A percentile compares a stretch with the other conserved stretches of the same genome.
Evolutionary conservation across 2,888 invertebrate genomes (phyloP).

Genomic region (Dromius quadrimaculatus): DNA sequence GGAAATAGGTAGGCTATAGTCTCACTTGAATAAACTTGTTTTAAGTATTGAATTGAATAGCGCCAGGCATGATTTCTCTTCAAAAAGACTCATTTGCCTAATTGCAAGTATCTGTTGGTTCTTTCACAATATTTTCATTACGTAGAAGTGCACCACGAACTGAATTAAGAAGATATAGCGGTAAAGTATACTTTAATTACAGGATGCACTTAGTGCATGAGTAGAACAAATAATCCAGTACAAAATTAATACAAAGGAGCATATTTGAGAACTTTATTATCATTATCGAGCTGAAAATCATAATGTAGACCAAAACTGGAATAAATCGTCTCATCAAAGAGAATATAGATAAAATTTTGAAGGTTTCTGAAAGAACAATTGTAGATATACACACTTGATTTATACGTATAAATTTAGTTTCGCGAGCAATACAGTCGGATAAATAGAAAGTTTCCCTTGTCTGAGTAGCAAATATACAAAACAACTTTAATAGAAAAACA

Average conservation of each 20-base stretch:
- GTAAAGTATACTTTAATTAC: constrained; percentile 10
- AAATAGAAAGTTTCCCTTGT: constrained; percentile 17
- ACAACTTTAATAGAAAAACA: constrained; percentile 35
- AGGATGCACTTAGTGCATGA: constrained; percentile 20
- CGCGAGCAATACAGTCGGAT: not conserved
- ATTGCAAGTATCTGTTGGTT: constrained; percentile 1
- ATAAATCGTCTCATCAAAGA: too few species aligned
- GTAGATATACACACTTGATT: not conserved
- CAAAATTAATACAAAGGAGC: not conserved
- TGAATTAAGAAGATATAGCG: constrained; percentile 1
- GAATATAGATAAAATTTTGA: not conserved
- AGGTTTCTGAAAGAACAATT: too few species aligned
- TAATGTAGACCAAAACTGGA: too few species aligned
- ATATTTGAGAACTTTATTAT: not conserved
- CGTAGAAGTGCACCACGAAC: constrained; percentile 3
- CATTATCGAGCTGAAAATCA: too few species aligned
- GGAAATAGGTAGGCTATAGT: too few species aligned
- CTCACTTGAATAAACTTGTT: not conserved
- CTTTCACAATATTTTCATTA: constrained; percentile 35
- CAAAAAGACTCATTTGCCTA: not conserved
- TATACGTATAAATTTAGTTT: not conserved
- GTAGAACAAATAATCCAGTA: not conserved
- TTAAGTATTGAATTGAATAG: not conserved
- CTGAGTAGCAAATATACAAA: constrained; percentile 26
- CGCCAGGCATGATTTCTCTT: not conserved